Percentiles rank a stretch among this genome's conserved stretches.
These are phyloP conservation scores for Poecile montanus DNA, from an alignment of 2,797 vertebrate genomes.

Conservation along the genomic window DNA sequence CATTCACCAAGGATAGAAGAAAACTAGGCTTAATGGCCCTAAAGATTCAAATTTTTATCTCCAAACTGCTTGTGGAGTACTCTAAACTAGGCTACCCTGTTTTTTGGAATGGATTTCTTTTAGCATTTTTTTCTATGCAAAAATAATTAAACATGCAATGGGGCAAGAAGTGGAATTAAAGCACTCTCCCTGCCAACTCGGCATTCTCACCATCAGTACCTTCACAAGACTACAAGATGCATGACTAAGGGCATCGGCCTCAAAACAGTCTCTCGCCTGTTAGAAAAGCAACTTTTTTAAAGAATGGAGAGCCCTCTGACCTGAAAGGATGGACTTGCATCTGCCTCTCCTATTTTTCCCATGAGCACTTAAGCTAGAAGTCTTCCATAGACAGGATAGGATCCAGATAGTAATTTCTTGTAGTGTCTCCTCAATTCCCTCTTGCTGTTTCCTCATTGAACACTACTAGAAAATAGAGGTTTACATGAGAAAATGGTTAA, in stretches of 20 bases:
- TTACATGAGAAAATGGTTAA: slow-evolving; percentile 2
- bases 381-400: neutral
- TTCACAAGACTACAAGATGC: neutral
- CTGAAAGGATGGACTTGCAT: neutral
- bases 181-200: neutral
- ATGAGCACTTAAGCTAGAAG: neutral
- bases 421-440: neutral
- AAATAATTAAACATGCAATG: slow-evolving; percentile 12
- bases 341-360: neutral
- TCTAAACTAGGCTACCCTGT: neutral
- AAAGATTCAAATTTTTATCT: slow-evolving; percentile 18
- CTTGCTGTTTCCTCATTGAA: neutral
- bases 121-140: neutral
- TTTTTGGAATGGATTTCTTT: neutral
- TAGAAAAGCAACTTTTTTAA: neutral
- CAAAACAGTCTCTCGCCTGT: neutral
- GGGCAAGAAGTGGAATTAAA: neutral
- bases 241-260: fast-evolving
- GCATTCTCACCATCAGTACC: neutral
- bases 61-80: neutral
- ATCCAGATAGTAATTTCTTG: neutral
- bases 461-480: neutral
- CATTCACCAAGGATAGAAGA: neutral
- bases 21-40: slow-evolving; percentile 3
- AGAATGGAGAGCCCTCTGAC: neutral